Conservation (phyloP, 2,888 invertebrate species). For the Euzetes globulus region DNA sequence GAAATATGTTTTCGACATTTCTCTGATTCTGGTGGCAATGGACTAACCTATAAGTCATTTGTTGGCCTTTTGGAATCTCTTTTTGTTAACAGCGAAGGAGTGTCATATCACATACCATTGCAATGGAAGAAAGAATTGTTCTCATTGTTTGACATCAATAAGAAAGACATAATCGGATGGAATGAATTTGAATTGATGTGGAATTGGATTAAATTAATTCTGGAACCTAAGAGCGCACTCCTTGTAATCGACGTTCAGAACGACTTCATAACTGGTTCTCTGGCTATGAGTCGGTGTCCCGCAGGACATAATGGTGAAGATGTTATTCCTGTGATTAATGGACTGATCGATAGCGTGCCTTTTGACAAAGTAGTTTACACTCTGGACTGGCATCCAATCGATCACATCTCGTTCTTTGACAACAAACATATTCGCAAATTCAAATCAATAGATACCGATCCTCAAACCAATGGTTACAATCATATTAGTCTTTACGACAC, state of each 20-base stretch:
- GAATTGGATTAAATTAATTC: slow-evolving; percentile 75
- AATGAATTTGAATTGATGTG: slow-evolving; percentile 78
- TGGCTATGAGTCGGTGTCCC: slow-evolving; percentile 85
- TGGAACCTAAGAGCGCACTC: slow-evolving; percentile 76
- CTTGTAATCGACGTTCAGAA: slow-evolving; percentile 95
- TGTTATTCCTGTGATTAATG: slow-evolving; percentile 85
- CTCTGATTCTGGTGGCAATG: background rate
- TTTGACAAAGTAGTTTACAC: slow-evolving; percentile 89
- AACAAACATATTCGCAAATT: slow-evolving; percentile 70
- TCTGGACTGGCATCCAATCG: slow-evolving; percentile 92
- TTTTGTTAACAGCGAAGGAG: background rate
- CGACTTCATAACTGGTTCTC: slow-evolving; percentile 89
- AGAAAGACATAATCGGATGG: slow-evolving; percentile 57
- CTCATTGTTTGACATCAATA: slow-evolving; percentile 38
- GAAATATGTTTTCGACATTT: background rate
- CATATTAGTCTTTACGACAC: slow-evolving; percentile 62
- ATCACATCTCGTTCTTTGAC: slow-evolving; percentile 93
- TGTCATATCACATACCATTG: slow-evolving; percentile 4
- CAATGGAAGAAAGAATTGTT: slow-evolving; percentile 33
- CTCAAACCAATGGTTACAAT: background rate
- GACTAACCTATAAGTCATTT: slow-evolving; percentile 4
- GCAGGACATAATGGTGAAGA: slow-evolving; percentile 83
- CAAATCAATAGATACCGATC: slow-evolving; percentile 62
- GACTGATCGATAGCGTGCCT: slow-evolving; percentile 65
- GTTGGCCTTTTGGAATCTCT: background rate